Evolutionary conservation across 1,140 invertebrate species (phyloP), one percentile per base, ranked within the genome.

Genomic region (Chrysoperla carnea): DNA sequence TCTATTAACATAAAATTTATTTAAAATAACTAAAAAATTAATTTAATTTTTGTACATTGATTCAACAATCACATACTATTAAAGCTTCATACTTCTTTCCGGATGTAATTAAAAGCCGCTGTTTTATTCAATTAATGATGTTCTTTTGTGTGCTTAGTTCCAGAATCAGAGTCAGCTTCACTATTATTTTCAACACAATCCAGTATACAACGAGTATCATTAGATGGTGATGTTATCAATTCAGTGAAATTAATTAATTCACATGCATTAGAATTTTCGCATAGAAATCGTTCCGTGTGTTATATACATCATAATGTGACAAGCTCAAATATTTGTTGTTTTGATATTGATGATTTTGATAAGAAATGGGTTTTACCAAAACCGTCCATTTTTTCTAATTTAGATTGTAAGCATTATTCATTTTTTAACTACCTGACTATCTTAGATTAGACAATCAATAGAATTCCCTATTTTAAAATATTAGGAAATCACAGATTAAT

Each of bases 281-380:
- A 73, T 55, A 55, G 66, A 45, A 77, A 78, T 58, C 59, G 74
- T 23, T 70, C 72, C 11, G 53, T 81, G 1, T 86, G 81, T 62
- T 82, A 76, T 62, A 64, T 79, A 37, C 68, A 78, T 52, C 68
- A 72, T 52, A 72, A 70, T 49, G 49, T 69, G 44, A 64, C 55
- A 43, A 65, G 64, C 49, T 56, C 67, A 12, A 51, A 55, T 28
- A 53, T 79, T 6, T 64, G 68, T 42, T 82, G 78, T 57, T 72
- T 68, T 37, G 62, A 67, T 43, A 66, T 73, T 38, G 71, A 77
- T 48, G 64, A 81, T 57, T 60, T 80, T 37, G 56, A 61, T 12
- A 52, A 66, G 29, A 63, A 63, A 48, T 75, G 73, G 66, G 58
- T 61, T 37, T 49, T 79, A 52, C 68, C 69, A 17, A 44, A 64